Conservation (phyloP, 2,797 vertebrate genomes). For the Parotocinclus haroldoi region DNA sequence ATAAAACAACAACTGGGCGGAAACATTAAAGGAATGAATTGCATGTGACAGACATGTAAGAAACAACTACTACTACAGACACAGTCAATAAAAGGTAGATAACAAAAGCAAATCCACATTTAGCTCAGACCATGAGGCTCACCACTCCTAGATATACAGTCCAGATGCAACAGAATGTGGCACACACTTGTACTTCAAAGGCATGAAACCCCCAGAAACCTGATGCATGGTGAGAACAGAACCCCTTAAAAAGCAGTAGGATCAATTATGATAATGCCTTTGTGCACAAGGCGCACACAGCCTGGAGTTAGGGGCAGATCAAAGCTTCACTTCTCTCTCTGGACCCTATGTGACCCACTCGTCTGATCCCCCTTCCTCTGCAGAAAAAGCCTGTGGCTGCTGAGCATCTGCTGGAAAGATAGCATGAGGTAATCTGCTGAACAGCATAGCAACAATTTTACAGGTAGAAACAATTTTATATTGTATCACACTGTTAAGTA, state of each 20-base stretch:
- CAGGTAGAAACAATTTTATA: conserved; percentile 2
- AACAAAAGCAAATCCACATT: neutral
- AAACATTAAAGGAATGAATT: no score
- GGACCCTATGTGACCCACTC: conserved; percentile 30
- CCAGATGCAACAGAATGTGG: conserved; percentile 43
- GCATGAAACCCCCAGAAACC: conserved; percentile 46
- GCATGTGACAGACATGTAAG: no score
- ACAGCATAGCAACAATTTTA: conserved; percentile 21
- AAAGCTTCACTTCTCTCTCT: conserved; percentile 47
- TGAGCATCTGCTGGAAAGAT: conserved; percentile 40
- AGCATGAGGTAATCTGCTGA: conserved; percentile 37
- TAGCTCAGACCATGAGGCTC: conserved; percentile 2
- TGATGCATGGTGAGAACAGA: conserved; percentile 45
- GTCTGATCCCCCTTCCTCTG: conserved; percentile 43
- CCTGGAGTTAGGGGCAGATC: conserved; percentile 51
- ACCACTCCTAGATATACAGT: conserved; percentile 3
- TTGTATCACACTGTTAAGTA: no score
- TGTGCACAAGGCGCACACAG: conserved; percentile 45
- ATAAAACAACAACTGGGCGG: no score
- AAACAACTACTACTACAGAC: no score
- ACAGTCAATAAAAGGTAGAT: no score
- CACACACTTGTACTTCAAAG: conserved; percentile 54
- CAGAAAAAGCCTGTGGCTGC: conserved; percentile 29
- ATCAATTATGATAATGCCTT: conserved; percentile 59
- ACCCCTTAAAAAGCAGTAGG: conserved; percentile 44